Percentiles rank a stretch among this genome's conserved stretches.
phyloP scores from a whole-genome alignment of 2,888 invertebrate species.

The Lasius fuliginosus region DNA sequence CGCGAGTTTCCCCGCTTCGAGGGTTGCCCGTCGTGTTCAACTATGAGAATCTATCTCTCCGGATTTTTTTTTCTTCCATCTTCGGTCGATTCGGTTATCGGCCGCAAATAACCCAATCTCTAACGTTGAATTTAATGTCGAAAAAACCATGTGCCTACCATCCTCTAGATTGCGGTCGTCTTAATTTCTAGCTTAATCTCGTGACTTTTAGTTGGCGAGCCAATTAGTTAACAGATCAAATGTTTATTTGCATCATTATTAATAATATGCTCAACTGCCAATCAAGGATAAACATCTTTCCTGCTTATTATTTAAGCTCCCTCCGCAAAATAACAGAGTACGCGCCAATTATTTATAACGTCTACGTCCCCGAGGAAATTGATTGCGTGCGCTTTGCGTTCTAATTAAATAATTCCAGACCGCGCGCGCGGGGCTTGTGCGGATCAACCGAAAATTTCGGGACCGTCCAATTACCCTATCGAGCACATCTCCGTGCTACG shows the following conservation, averaged over 20 bases:
- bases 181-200: background rate
- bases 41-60: slow-evolving; percentile 8
- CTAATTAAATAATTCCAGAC: slow-evolving; percentile 41
- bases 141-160: background rate
- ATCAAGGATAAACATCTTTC: background rate
- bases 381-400: slow-evolving; percentile 19
- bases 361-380: background rate
- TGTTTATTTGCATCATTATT: slow-evolving; percentile 15
- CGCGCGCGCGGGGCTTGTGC: background rate
- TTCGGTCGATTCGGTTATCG: slow-evolving; percentile 3
- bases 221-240: slow-evolving; percentile 15
- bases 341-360: slow-evolving; percentile 8
- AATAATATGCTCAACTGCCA: background rate
- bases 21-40: slow-evolving; percentile 2
- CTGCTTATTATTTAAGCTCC: background rate
- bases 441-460: slow-evolving; percentile 35
- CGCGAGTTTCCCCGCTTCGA: slow-evolving; percentile 37
- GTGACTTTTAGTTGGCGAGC: background rate
- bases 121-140: background rate
- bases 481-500: background rate
- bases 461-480: slow-evolving; percentile 38
- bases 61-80: background rate
- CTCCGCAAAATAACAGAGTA: slow-evolving; percentile 2
- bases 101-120: background rate
- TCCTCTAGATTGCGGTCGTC: background rate